phyloP scores from a whole-genome alignment of 1,140 invertebrate species.

The Frieseomelitta varia region DNA sequence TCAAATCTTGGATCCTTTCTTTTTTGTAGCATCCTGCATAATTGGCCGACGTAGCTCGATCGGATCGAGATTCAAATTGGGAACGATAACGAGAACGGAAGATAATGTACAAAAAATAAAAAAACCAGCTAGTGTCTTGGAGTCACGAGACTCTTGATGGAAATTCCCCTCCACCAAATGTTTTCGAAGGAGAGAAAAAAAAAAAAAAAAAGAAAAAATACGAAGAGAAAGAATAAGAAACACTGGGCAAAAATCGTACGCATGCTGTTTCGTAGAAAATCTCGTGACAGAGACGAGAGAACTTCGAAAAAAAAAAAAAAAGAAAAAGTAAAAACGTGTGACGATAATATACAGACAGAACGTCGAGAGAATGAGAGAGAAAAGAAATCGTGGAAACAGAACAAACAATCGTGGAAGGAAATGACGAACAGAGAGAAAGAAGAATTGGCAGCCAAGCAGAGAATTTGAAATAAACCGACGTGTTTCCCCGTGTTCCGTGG shows the following conservation, averaged over 20 bases:
- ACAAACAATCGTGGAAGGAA: neutral
- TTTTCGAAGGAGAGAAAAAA: too few relatives aligned
- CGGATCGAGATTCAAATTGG: neutral
- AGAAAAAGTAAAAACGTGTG: neutral
- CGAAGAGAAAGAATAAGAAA: neutral
- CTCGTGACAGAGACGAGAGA: constrained; percentile 7
- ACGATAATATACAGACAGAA: constrained; percentile 22
- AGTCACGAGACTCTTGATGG: neutral
- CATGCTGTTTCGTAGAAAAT: constrained; percentile 51
- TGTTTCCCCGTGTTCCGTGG: constrained; percentile 22
- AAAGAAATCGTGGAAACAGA: neutral
- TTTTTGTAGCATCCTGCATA: neutral
- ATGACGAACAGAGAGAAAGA: neutral
- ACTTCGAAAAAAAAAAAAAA: neutral
- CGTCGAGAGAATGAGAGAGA: constrained; percentile 11
- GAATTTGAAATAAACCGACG: constrained; percentile 36
- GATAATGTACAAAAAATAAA: neutral
- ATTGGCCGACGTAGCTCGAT: neutral
- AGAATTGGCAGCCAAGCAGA: constrained; percentile 51
- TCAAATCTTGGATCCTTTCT: neutral
- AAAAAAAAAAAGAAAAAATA: neutral
- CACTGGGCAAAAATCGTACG: constrained; percentile 9
- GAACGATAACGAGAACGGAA: neutral
- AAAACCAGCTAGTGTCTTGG: neutral
- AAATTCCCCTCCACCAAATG: neutral